Conservation (phyloP, 92 coral and sea anemone genomes). For the Paramuricea clavata region DNA sequence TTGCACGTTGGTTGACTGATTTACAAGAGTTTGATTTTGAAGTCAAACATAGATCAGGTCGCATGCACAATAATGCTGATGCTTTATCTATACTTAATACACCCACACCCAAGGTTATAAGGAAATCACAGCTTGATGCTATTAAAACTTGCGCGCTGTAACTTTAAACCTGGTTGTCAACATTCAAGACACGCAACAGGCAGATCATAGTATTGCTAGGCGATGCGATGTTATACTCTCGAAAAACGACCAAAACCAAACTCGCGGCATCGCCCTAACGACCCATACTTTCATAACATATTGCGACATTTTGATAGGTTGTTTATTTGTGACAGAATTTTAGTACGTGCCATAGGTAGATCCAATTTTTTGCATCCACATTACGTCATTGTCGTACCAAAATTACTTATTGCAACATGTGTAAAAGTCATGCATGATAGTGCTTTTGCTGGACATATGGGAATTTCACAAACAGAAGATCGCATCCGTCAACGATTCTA, state of each 20-base stretch:
- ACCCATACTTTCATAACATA: constrained; percentile 1
- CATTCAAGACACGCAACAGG: constrained; percentile 9
- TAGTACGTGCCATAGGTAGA: constrained; percentile 22
- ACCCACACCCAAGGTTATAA: neutral
- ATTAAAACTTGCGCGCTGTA: constrained; percentile 7
- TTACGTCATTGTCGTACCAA: constrained; percentile 28
- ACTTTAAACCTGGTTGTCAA: constrained; percentile 9
- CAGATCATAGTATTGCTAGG: neutral
- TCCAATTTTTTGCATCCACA: neutral
- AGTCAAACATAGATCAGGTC: constrained; percentile 16
- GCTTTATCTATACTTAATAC: neutral
- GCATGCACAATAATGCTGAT: neutral
- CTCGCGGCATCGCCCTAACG: neutral
- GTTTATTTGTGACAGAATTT: constrained; percentile 28
- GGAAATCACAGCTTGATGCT: constrained; percentile 6
- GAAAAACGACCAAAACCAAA: neutral
- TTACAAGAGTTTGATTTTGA: constrained; percentile 54
- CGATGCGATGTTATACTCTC: neutral
- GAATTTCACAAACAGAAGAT: constrained; percentile 18
- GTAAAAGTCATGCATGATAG: constrained; percentile 37
- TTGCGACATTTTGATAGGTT: constrained; percentile 6
- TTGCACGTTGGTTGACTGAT: constrained; percentile 49
- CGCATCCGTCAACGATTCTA: constrained; percentile 34
- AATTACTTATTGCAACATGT: neutral
- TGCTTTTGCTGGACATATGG: constrained; percentile 49